Percentiles rank a stretch among this genome's conserved stretches.
Evolutionary conservation across 2,113 vertebrate species (phyloP).

Genomic region (Psammodynastes pulverulentus): DNA sequence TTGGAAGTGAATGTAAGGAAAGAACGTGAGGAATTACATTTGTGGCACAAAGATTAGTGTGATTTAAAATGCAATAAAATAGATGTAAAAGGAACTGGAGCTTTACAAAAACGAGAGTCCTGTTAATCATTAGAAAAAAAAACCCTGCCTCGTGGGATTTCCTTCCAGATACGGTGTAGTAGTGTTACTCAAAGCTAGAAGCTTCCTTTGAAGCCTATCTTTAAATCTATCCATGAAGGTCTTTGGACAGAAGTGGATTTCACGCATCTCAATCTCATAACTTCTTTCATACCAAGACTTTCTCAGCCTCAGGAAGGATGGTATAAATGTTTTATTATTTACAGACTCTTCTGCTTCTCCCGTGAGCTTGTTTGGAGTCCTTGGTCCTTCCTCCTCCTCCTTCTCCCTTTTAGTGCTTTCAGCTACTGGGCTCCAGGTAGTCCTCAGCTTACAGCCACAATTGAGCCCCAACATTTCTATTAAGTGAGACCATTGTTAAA

Average conservation of each 20-base stretch:
- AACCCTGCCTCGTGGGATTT: not conserved
- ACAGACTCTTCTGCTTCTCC: not conserved
- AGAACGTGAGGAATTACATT: not conserved
- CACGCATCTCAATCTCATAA: not conserved
- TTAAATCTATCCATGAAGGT: not conserved
- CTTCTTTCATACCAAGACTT: not conserved
- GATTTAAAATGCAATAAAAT: not conserved
- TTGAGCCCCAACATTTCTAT: not conserved
- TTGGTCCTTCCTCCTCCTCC: not conserved
- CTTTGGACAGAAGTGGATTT: not conserved
- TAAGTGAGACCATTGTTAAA: not conserved
- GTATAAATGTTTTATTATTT: not conserved
- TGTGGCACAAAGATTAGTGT: not conserved
- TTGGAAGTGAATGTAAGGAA: not conserved
- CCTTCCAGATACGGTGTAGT: not conserved
- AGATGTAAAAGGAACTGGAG: not conserved
- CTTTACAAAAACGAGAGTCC: not conserved
- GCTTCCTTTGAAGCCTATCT: not conserved
- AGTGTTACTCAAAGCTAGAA: not conserved
- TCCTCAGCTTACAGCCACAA: not conserved
- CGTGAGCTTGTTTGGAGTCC: too few relatives aligned
- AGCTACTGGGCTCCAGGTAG: not conserved
- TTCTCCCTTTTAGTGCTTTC: not conserved
- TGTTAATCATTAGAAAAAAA: not conserved
- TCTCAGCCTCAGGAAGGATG: not conserved